Conservation (phyloP, 1,140 invertebrate species). For the Scylla paramamosain region DNA sequence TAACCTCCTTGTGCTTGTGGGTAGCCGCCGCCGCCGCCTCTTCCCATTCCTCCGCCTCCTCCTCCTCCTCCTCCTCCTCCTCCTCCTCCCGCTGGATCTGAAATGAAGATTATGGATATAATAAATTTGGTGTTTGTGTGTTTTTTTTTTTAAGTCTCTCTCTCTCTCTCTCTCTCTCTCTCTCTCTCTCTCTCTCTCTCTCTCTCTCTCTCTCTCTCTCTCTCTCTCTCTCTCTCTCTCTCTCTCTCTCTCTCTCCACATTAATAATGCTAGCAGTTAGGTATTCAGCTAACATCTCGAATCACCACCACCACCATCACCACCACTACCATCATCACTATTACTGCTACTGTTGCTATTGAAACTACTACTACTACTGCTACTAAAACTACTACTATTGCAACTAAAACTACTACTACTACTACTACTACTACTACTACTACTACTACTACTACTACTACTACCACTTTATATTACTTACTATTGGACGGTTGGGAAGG, state of each 20-base stretch:
- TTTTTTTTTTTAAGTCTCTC: not conserved
- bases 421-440: slow-evolving; percentile 7
- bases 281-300: not conserved
- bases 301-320: not conserved
- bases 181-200: not conserved
- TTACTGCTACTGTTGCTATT: not conserved
- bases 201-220: slow-evolving; percentile 20
- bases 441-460: slow-evolving; percentile 9
- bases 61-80: not conserved
- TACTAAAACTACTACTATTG: not conserved
- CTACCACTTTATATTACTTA: slow-evolving; percentile 26
- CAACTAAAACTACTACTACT: not conserved
- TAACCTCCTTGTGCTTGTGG: not conserved
- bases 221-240: slow-evolving; percentile 12
- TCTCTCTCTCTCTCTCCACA: not conserved
- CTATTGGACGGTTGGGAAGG: not conserved
- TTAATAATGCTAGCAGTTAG: too few relatives aligned
- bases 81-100: not conserved
- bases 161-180: slow-evolving; percentile 20
- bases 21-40: slow-evolving; percentile 31
- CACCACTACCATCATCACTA: not conserved
- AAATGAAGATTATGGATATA: not conserved
- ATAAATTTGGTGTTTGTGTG: not conserved
- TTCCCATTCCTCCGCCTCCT: not conserved
- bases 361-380: not conserved